These are phyloP conservation scores for Willowsia nigromaculata DNA, from an alignment of 2,888 invertebrate genomes.

Conservation along the genomic window DNA sequence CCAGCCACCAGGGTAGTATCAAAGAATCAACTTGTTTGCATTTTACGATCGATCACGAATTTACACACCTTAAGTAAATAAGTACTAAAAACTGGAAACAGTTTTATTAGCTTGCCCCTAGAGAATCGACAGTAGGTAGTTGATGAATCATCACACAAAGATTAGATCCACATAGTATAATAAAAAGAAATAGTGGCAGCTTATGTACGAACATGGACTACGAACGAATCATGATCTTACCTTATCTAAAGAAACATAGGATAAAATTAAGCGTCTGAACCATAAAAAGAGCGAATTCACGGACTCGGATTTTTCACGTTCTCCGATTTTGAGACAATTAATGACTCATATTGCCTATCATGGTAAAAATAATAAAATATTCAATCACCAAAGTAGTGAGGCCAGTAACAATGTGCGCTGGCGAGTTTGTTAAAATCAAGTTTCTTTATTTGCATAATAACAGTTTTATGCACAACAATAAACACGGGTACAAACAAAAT, in stretches of 20 bases:
- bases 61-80: neutral
- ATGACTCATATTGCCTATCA: neutral
- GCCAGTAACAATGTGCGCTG: neutral
- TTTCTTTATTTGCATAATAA: conserved; percentile 41
- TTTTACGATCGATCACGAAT: conserved; percentile 11
- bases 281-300: too few relatives aligned
- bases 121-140: neutral
- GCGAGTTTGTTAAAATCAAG: neutral
- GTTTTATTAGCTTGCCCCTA: neutral
- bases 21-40: neutral
- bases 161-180: too few relatives aligned
- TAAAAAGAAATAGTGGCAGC: too few relatives aligned
- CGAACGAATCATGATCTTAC: too few relatives aligned
- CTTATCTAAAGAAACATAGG: too few relatives aligned
- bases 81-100: neutral
- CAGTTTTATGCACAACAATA: neutral
- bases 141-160: neutral
- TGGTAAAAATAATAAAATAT: neutral
- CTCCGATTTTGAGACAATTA: neutral
- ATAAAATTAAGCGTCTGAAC: too few relatives aligned
- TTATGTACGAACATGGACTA: too few relatives aligned
- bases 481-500: neutral
- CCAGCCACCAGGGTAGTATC: neutral
- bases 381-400: neutral
- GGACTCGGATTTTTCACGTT: too few relatives aligned